Evolutionary conservation across 1,140 invertebrate species (phyloP).

Genomic region (Drosophila ohnishii): DNA sequence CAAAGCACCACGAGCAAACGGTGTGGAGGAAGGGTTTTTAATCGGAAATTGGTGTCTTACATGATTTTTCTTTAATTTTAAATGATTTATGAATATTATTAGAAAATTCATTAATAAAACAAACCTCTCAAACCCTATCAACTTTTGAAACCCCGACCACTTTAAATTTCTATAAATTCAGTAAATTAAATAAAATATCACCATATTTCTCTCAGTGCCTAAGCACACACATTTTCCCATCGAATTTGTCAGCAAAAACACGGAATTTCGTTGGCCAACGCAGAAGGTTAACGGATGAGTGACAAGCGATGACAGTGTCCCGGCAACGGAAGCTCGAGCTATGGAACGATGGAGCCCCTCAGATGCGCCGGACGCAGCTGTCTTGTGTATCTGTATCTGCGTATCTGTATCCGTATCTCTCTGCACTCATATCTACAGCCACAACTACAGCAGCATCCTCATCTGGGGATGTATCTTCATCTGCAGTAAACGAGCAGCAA

Average conservation of each 20-base stretch:
- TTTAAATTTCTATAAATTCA: not conserved
- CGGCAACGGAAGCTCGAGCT: conserved; percentile 42
- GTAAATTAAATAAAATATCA: not conserved
- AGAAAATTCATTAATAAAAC: not conserved
- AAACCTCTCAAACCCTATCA: not conserved
- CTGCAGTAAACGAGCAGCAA: conserved; percentile 53
- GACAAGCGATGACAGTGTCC: conserved; percentile 48
- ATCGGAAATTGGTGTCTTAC: not conserved
- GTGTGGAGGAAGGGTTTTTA: not conserved
- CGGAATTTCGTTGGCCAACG: conserved; percentile 35
- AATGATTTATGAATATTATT: not conserved
- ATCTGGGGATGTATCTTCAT: conserved; percentile 35
- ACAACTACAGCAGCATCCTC: conserved; percentile 4
- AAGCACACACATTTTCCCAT: conserved; percentile 1
- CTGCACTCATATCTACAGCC: conserved; percentile 17
- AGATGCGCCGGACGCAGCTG: conserved; percentile 47
- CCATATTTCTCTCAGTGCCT: not conserved
- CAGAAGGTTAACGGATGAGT: conserved; percentile 51
- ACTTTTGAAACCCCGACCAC: not conserved
- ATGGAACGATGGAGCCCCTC: conserved; percentile 27
- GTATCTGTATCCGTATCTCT: conserved; percentile 21
- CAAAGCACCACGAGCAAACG: conserved; percentile 5
- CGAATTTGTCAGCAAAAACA: conserved; percentile 30
- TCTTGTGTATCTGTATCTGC: conserved; percentile 34
- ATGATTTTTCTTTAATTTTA: not conserved